These are phyloP conservation scores for Dendrolimus houi DNA, from an alignment of 2,888 invertebrate species.

Conservation along the genomic window DNA sequence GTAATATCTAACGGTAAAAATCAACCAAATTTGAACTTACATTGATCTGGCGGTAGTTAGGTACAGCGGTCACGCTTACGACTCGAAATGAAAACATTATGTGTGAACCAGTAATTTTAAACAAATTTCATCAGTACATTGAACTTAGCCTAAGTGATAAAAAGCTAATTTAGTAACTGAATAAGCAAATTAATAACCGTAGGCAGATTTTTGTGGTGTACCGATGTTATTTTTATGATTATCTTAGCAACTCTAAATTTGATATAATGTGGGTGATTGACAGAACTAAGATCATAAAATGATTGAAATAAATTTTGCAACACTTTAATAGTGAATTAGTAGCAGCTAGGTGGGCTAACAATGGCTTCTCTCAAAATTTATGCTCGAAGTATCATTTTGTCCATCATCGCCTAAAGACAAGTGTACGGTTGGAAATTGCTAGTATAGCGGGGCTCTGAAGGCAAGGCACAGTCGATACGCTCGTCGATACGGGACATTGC, in stretches of 20 bases:
- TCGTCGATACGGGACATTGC: constrained; percentile 64
- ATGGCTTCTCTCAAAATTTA: constrained; percentile 29
- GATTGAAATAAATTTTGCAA: too few relatives aligned
- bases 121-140: constrained; percentile 62
- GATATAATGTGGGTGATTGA: too few relatives aligned
- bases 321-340: background rate
- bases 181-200: background rate
- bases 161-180: constrained; percentile 35
- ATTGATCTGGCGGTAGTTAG: constrained; percentile 54
- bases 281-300: too few relatives aligned
- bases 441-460: constrained; percentile 20
- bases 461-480: constrained; percentile 50
- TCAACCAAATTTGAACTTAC: constrained; percentile 55
- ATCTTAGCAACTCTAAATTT: too few relatives aligned
- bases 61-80: constrained; percentile 60
- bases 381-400: constrained; percentile 51
- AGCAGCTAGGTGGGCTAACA: background rate
- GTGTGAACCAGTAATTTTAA: constrained; percentile 70
- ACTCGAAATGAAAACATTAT: constrained; percentile 63
- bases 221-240: constrained; percentile 33
- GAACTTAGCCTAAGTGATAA: constrained; percentile 56
- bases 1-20: constrained; percentile 51
- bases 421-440: constrained; percentile 38
- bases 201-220: constrained; percentile 43
- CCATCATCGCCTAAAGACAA: constrained; percentile 53